Base-by-base conservation (phyloP, 2,113 vertebrate genomes). In the Crotalus tigris region DNA sequence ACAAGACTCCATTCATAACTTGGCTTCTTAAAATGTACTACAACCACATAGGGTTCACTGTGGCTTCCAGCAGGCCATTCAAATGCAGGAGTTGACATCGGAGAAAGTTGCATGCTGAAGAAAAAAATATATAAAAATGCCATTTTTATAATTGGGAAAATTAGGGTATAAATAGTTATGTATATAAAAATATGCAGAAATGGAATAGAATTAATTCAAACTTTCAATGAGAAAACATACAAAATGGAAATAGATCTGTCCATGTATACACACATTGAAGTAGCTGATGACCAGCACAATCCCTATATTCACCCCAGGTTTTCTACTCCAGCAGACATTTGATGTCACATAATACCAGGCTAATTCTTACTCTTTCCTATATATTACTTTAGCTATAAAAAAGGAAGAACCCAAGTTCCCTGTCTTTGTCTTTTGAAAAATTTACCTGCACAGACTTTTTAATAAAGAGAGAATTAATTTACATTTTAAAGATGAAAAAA, bases 401-500 rank as follows among this genome's bases (percentile, higher is more conserved):
- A 33, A 24, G 5, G 24, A 58, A 39, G 39, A 12, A 4, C 33
- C 15, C 10, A 4, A 3, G 9, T 39, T 91, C 12, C 17, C 13
- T 29, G n/a, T 26, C 75, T 33, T 58, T 57, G 33, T 9, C 33
- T 29, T 85, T 86, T 21, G 26, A 69, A 49, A 51, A 51, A 51
- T 90, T 33, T 64, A 51, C n/a, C 1, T 29, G 1, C 7, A 69
- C 3, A 33, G 1, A n/a, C 2, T 53, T 69, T 51, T 4, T 49
- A 51, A 53, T 94, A 90, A 46, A 21, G 39, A 39, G 39, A 39
- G 39, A 51, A 87, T 90, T 0, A 0, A 39, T 92, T 87, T 93
- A 93, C 87, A 85, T 54, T 92, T 55, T 92, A 94, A 89, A 92
- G 81, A 24, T 87, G 44, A 92, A 93, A 91, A 91, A 91, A 24